Evolutionary conservation across 2,888 invertebrate species (phyloP).

Genomic region (Synergus japonicus): DNA sequence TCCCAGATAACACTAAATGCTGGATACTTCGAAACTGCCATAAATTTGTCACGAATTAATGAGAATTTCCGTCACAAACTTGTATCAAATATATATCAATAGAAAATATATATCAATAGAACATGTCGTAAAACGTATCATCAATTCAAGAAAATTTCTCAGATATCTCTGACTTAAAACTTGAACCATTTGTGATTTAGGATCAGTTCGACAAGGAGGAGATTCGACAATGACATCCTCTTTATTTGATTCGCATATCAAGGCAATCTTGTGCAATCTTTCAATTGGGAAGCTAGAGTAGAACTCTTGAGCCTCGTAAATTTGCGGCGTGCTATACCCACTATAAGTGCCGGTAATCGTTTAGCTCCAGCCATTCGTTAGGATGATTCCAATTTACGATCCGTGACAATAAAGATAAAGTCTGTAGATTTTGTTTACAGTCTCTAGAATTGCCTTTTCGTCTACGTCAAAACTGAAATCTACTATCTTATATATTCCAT

Average conservation of each 20-base stretch:
- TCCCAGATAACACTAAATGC: too few species aligned
- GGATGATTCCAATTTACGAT: conserved; percentile 20
- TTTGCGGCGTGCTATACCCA: background rate
- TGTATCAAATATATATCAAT: too few species aligned
- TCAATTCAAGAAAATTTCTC: too few species aligned
- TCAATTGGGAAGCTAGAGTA: conserved; percentile 24
- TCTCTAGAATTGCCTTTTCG: background rate
- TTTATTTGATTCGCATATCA: conserved; percentile 35
- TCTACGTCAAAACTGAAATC: background rate
- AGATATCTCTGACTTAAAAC: background rate
- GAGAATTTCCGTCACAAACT: too few species aligned
- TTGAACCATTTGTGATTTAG: conserved; percentile 18
- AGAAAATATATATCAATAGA: too few species aligned
- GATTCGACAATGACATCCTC: conserved; percentile 25
- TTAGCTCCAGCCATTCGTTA: conserved; percentile 23
- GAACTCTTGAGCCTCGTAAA: conserved; percentile 31
- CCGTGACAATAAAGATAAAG: conserved; percentile 2
- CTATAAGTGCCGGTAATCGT: conserved; percentile 21
- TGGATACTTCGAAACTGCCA: too few species aligned
- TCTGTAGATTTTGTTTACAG: conserved; percentile 4
- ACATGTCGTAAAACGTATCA: too few species aligned
- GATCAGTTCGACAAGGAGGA: conserved; percentile 1
- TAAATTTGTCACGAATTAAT: too few species aligned
- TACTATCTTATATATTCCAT: too few species aligned
- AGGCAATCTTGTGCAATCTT: conserved; percentile 32